Conservation (phyloP, 2,888 invertebrate species). For the Iphiclides podalirius region DNA sequence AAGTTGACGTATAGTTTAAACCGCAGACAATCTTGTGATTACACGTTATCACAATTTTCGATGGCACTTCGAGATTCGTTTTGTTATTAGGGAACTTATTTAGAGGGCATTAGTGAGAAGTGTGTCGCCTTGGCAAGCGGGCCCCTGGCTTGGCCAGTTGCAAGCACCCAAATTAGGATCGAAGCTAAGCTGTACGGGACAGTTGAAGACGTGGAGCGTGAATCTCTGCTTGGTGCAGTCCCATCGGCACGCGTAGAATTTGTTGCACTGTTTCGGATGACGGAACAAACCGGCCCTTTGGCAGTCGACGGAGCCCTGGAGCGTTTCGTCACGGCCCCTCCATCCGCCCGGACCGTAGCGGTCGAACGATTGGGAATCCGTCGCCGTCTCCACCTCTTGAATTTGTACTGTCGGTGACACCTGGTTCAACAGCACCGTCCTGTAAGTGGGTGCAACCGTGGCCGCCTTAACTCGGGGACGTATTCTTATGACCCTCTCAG, state of each 20-base stretch:
- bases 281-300: conserved; percentile 81
- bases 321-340: conserved; percentile 79
- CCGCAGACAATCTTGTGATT: conserved; percentile 49
- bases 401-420: conserved; percentile 47
- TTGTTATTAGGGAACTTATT: conserved; percentile 38
- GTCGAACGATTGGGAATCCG: conserved; percentile 74
- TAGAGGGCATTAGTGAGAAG: conserved; percentile 78
- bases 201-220: conserved; percentile 88
- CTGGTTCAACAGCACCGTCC: conserved; percentile 59
- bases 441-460: conserved; percentile 66
- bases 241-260: conserved; percentile 91
- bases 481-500: conserved; percentile 52
- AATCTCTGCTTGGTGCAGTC: conserved; percentile 87
- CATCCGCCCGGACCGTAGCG: conserved; percentile 82
- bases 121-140: conserved; percentile 86
- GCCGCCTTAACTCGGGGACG: conserved; percentile 60
- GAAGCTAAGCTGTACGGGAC: conserved; percentile 88
- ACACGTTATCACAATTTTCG: conserved; percentile 67
- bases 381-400: conserved; percentile 37
- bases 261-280: conserved; percentile 89
- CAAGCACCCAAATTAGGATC: conserved; percentile 88
- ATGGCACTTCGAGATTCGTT: conserved; percentile 67
- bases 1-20: conserved; percentile 38
- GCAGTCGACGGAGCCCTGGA: conserved; percentile 82
- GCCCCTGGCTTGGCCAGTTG: conserved; percentile 90